These are phyloP conservation scores for Autographa pulchrina DNA, from an alignment of 2,888 invertebrate genomes.

Conservation along the genomic window DNA sequence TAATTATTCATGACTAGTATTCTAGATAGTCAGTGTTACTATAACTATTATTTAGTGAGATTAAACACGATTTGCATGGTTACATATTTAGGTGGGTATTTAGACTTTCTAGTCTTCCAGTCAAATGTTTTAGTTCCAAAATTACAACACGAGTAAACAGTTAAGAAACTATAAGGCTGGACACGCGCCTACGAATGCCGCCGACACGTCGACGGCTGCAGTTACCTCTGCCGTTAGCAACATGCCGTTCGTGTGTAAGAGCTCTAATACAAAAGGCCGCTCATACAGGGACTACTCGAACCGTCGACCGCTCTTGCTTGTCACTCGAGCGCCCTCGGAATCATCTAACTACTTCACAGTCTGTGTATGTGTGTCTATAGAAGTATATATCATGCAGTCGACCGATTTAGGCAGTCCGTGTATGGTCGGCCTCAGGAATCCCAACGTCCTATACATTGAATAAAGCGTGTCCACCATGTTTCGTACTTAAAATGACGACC, in stretches of 20 bases:
- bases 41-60: slow-evolving; percentile 58
- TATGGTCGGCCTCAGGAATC: background rate
- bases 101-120: slow-evolving; percentile 18
- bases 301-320: too few relatives aligned
- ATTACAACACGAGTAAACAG: background rate
- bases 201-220: too few relatives aligned
- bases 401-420: too few relatives aligned
- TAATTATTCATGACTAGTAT: slow-evolving; percentile 61
- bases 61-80: slow-evolving; percentile 47
- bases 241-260: too few relatives aligned
- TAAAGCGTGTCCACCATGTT: background rate
- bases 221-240: too few relatives aligned
- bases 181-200: too few relatives aligned
- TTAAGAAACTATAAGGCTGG: background rate
- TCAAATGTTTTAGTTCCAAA: slow-evolving; percentile 15
- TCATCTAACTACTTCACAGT: too few relatives aligned
- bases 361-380: too few relatives aligned
- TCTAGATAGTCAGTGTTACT: slow-evolving; percentile 59
- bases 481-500: background rate
- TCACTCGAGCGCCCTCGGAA: too few relatives aligned
- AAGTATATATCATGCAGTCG: too few relatives aligned
- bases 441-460: background rate
- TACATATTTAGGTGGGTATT: slow-evolving; percentile 30
- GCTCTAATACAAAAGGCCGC: background rate
- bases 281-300: too few relatives aligned